Base-by-base conservation (phyloP, 2,113 vertebrate species). In the Cochlearius cochlearius region DNA sequence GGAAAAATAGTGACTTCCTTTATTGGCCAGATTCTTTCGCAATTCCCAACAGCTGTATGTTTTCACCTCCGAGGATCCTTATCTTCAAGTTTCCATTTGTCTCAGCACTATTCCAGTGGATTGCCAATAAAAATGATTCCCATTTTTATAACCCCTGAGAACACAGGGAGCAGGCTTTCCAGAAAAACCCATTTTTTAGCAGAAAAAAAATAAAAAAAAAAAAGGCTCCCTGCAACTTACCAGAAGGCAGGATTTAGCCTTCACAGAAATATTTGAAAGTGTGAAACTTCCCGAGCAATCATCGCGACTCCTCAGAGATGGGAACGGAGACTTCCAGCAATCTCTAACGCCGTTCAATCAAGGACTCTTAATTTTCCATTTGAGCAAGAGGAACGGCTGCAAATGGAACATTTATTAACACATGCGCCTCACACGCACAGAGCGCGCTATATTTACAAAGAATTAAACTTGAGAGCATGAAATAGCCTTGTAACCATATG, bases 1-100 rank as follows among this genome's bases (percentile, higher is more conserved):
- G 98, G 99, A 99, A 99, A 99, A 99, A 99, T 99, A 99, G 98
- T 98, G 98, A 99, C 99, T 99, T 99, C 99, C 99, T 99, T 99
- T 98, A 99, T 99, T 99, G 99, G 99, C 98, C 98, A 98, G 98
- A 98, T 98, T 99, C 98, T 98, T 98, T 98, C 91, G 92, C 98
- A 98, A 98, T 98, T 99, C 98, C 99, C 98, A 98, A 98, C 98
- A 98, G 98, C 98, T 98, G 98, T 98, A 98, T 98, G 98, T 98
- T 98, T 98, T 98, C 98, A 98, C 98, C 98, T 99, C 98, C 25
- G 98, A 98, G 96, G 98, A 98, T 98, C 98, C 98, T 98, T 98
- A 98, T 99, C 99, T 98, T 96, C 98, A 97, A 96, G 97, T 99
- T 98, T 98, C 98, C 98, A 98, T 99, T 98, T 98, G 98, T 98